Base-by-base conservation (phyloP, 2,888 invertebrate genomes). In the Trichogramma dendrolimi region DNA sequence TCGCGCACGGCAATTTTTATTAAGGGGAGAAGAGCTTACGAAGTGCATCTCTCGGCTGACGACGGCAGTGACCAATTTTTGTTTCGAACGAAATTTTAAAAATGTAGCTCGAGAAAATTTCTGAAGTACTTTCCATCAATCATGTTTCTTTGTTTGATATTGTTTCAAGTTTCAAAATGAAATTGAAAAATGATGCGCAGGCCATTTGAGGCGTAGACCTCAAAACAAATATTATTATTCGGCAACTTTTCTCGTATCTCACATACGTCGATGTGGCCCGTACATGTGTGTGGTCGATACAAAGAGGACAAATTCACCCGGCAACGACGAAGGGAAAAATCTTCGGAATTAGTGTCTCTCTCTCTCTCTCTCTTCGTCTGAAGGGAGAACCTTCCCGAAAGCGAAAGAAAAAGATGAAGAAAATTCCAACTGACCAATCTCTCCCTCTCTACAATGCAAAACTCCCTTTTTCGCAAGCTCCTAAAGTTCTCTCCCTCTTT, bases 391-490 rank as follows among this genome's bases (percentile, higher is more conserved):
- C 14, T 8, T n/a, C 42, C 27, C 8, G 51, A 54, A 14, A 41
- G 40, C 38, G 47, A 14, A 39, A 46, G 48, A 5, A 14, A 41
- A 14, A n/a, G 11, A 40, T 14, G 50, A 43, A 46, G 63, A 63
- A 65, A 65, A 65, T 61, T 65, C 65, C 63, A 59, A 63, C 62
- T 65, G 65, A 63, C 65, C 61, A 51, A 53, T 51, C 7, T 14
- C 11, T 41, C 14, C 5, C 56, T 49, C 55, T 54, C 51, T 57
- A 41, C 56, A 27, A 27, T 63, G 54, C 59, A 63, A 60, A 60
- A 59, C 59, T 60, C 60, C 55, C 58, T 58, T 55, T 51, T 51
- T 40, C 4, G 44, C 58, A 14, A 56, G 52, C 50, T 49, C 57
- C 67, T 53, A 62, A 48, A 57, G n/a, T 62, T 58, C 57, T n/a